Evolutionary conservation across 2,888 invertebrate genomes (phyloP).

Genomic region (Rhagophthalmus giganteus): DNA sequence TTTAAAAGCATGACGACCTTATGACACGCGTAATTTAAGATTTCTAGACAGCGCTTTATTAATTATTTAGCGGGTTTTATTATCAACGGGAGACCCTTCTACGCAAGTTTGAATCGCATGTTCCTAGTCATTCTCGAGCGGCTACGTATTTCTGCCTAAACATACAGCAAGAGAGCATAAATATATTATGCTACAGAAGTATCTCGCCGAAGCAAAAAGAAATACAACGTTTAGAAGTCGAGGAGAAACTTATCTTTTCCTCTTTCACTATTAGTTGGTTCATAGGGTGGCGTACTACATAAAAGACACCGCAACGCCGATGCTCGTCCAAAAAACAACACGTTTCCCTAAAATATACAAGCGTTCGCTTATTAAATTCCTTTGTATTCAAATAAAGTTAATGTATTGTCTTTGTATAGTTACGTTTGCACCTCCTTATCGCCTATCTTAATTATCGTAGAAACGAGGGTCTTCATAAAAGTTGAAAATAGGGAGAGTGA

Average conservation of each 20-base stretch:
- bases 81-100: constrained; percentile 32
- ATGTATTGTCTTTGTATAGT: constrained; percentile 4
- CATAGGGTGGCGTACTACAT: too few species aligned
- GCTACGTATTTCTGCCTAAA: constrained; percentile 28
- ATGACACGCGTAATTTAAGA: constrained; percentile 38
- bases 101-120: constrained; percentile 32
- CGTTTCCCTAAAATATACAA: too few species aligned
- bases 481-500: constrained; percentile 15
- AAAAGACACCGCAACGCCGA: too few species aligned
- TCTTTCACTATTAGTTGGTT: too few species aligned
- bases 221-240: constrained; percentile 6
- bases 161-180: constrained; percentile 28
- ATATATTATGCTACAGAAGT: constrained; percentile 23
- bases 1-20: constrained; percentile 25
- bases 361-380: too few species aligned
- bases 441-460: constrained; percentile 9
- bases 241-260: constrained; percentile 10
- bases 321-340: too few species aligned
- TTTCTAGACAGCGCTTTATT: constrained; percentile 36
- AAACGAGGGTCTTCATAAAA: constrained; percentile 12
- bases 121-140: constrained; percentile 28
- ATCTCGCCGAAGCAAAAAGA: constrained; percentile 12
- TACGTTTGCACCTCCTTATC: constrained; percentile 1
- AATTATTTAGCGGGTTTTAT: constrained; percentile 38
- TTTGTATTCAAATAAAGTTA: neutral